Evolutionary conservation across 2,113 vertebrate genomes (phyloP).

Genomic region (Lagopus leucura): DNA sequence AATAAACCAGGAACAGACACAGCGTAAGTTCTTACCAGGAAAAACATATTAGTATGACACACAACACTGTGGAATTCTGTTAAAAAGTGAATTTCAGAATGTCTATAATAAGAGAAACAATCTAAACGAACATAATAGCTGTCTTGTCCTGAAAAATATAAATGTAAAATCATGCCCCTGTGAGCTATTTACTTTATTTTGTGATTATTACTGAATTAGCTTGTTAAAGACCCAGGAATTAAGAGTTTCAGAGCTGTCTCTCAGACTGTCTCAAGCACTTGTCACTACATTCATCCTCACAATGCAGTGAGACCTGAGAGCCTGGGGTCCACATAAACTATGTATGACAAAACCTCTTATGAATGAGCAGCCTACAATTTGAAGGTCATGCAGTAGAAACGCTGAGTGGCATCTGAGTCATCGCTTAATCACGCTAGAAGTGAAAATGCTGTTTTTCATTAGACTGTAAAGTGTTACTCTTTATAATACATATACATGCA

Average conservation of each 20-base stretch:
- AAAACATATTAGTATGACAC: neutral
- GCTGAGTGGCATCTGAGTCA: neutral
- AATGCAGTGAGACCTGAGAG: neutral
- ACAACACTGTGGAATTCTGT: neutral
- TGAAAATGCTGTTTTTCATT: neutral
- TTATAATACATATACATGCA: neutral
- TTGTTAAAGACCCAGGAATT: neutral
- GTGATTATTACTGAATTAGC: neutral
- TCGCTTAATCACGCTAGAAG: neutral
- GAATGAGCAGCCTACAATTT: neutral
- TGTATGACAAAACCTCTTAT: neutral
- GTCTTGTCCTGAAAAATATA: neutral
- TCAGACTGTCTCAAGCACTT: neutral
- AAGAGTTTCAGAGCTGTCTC: neutral
- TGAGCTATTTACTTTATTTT: neutral
- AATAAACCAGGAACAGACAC: neutral
- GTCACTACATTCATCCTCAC: neutral
- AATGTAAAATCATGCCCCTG: neutral
- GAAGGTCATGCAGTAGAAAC: neutral
- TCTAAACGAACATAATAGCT: fast-evolving
- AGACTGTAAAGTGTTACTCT: neutral
- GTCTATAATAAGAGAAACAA: fast-evolving
- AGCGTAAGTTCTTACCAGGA: neutral
- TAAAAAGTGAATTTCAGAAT: neutral
- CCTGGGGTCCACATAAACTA: neutral